phyloP scores from a whole-genome alignment of 1,140 invertebrate genomes.

The Caenorhabditis remanei region DNA sequence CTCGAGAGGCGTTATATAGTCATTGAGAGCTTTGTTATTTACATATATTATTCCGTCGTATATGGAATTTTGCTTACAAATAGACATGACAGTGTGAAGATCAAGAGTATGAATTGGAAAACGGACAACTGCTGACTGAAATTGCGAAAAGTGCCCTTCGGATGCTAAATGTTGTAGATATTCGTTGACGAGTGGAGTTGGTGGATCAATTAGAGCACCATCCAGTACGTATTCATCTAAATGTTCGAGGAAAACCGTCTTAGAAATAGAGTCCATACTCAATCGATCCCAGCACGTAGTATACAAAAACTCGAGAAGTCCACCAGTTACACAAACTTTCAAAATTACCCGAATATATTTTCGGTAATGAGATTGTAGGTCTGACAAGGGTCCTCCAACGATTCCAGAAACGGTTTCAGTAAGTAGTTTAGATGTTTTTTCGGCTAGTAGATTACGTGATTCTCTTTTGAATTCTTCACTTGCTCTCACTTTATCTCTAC shows the following conservation, averaged over 20 bases:
- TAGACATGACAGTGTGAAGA: conserved; percentile 87
- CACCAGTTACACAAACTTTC: conserved; percentile 19
- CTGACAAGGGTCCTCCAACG: neutral
- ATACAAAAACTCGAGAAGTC: conserved; percentile 17
- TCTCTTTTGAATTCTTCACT: conserved; percentile 25
- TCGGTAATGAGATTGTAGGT: conserved; percentile 9
- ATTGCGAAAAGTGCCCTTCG: conserved; percentile 80
- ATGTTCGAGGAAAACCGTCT: conserved; percentile 80
- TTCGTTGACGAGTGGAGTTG: conserved; percentile 81
- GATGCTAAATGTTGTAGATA: conserved; percentile 80
- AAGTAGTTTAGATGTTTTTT: neutral
- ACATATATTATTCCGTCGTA: conserved; percentile 91
- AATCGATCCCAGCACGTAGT: conserved; percentile 23
- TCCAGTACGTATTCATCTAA: conserved; percentile 81
- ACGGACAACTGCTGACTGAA: conserved; percentile 87
- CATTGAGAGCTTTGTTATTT: conserved; percentile 87
- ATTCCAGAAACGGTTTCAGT: conserved; percentile 1
- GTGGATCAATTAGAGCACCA: conserved; percentile 80
- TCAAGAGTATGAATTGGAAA: conserved; percentile 88
- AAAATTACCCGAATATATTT: conserved; percentile 23
- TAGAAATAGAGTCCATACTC: conserved; percentile 78
- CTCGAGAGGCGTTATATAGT: conserved; percentile 88
- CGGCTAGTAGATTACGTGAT: conserved; percentile 5
- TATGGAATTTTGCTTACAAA: conserved; percentile 85
- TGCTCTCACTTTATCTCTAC: conserved; percentile 10